Percentiles rank a stretch among this genome's conserved stretches.
Conservation (phyloP, 2,888 invertebrate genomes). For the Caenorhabditis japonica region DNA sequence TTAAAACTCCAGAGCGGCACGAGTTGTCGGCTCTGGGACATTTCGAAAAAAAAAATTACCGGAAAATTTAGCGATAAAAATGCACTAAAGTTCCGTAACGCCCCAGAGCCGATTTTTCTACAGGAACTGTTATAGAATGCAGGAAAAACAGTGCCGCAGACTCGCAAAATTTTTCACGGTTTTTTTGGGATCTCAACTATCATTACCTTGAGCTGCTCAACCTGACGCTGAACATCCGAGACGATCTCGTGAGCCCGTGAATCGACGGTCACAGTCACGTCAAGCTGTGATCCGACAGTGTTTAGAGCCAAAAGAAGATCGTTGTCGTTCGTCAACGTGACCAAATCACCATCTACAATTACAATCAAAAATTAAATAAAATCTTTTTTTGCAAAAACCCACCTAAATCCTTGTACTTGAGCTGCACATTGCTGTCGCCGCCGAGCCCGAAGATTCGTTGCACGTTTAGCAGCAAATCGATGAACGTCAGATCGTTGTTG, state of each 20-base stretch:
- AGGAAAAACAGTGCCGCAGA: too few relatives aligned
- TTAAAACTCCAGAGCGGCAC: too few relatives aligned
- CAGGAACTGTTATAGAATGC: too few relatives aligned
- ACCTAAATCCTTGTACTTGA: slow-evolving; percentile 72
- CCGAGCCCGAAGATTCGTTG: slow-evolving; percentile 65
- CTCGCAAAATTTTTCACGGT: too few relatives aligned
- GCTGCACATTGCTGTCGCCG: slow-evolving; percentile 43
- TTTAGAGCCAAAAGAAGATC: slow-evolving; percentile 66
- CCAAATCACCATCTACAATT: slow-evolving; percentile 67
- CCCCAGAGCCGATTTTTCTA: background rate
- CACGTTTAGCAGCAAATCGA: slow-evolving; percentile 65
- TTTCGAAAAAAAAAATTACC: background rate
- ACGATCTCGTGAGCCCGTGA: slow-evolving; percentile 15
- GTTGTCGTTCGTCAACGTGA: slow-evolving; percentile 65
- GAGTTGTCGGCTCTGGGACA: too few relatives aligned
- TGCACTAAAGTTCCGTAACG: too few relatives aligned
- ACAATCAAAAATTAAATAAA: background rate
- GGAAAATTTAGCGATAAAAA: too few relatives aligned
- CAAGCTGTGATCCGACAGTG: slow-evolving; percentile 39
- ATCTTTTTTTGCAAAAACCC: slow-evolving; percentile 3
- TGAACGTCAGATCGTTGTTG: slow-evolving; percentile 62
- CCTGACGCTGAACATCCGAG: slow-evolving; percentile 26
- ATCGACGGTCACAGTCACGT: slow-evolving; percentile 19
- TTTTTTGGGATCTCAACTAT: too few relatives aligned
- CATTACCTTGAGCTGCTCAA: slow-evolving; percentile 50